Base-by-base conservation (phyloP, 2,113 vertebrate species). In the Ploceus nigricollis region DNA sequence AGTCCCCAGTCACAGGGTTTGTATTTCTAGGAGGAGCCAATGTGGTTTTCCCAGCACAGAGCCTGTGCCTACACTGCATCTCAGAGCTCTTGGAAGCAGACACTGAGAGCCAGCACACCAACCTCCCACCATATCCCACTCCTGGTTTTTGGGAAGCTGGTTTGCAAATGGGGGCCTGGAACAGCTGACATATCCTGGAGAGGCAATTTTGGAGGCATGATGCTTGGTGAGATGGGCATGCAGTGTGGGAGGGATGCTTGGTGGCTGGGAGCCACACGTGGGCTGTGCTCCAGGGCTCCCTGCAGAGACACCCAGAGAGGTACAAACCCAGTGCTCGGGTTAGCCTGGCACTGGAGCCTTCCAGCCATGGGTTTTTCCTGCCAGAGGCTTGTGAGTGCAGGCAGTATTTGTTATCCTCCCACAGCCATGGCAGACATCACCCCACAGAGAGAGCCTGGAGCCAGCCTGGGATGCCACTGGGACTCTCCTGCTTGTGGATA, bases 401-500 rank as follows among this genome's bases (percentile, higher is more conserved):
- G n/a, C 17, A 30, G 12, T 21, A 13, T 35, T 60, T 60, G 23
- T 48, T 21, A 12, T 16, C 45, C n/a, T 82, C 53, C 40, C 1
- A 3, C 33, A 71, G 76, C 1, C 3, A 16, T 1, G 12, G 53
- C 73, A 56, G 69, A n/a, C 25, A 11, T 14, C 19, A 2, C 7
- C 44, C 47, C 25, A 33, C 1, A 4, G 1, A 44, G 24, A 53
- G 44, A 53, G 42, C 64, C 60, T 48, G 82, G 31, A 94, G 47
- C 56, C 56, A 48, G 47, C 56, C 69, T 0, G 9, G 56, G 56
- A 15, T 57, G 25, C 24, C 17, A 45, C 60, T 30, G 82, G 54
- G 24, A 73, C 24, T 61, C 5, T 1, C 31, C 31, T 21, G 37
- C 11, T 37, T 2, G 0, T 1, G 6, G 40, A 22, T 0, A 0